Evolutionary conservation across 2,113 vertebrate species (phyloP), one percentile per base, ranked within the genome.

Genomic region (Pelecanus crispus): DNA sequence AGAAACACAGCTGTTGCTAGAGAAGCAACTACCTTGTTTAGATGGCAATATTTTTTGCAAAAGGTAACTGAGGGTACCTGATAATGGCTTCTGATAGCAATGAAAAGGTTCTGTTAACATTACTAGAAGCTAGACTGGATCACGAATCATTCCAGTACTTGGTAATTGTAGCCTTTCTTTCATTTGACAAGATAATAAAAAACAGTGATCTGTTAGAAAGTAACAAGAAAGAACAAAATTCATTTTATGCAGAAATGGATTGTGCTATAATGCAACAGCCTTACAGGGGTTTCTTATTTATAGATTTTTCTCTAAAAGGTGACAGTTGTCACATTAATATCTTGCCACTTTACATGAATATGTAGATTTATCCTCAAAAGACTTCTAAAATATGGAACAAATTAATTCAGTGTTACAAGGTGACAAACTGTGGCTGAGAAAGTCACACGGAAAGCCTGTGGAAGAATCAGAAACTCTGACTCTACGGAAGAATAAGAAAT

Each of bases 351-450:
- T 25, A 34, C 31, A 85, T 55, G 21, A 94, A 83, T 94, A 95
- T 88, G 67, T 53, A 92, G 67, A 92, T 80, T 73, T 80, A 82
- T 88, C 78, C 92, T 90, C 67, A 83, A 61, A 90, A 92, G 79
- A 32, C 36, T 28, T 80, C 58, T 77, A 86, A 94, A 93, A 83
- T 80, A 86, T 49, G 52, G 36, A 90, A 80, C 62, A 72, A 95
- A 92, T 95, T 81, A 89, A 89, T 89, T 86, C 83, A 83, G 44
- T 87, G 73, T 82, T 95, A 91, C 3, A 4, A 88, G 74, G 88
- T 92, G 92, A 92, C 59, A 92, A 88, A 74, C 44, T 81, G n/a
- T 62, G 66, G 38, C 74, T 80, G n/a, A 72, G 62, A 25, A 92
- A 90, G 53, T 74, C 78, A 53, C 53, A 85, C 0, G 0, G 71